Conservation (phyloP, 2,797 vertebrate genomes). For the Antrozous pallidus region DNA sequence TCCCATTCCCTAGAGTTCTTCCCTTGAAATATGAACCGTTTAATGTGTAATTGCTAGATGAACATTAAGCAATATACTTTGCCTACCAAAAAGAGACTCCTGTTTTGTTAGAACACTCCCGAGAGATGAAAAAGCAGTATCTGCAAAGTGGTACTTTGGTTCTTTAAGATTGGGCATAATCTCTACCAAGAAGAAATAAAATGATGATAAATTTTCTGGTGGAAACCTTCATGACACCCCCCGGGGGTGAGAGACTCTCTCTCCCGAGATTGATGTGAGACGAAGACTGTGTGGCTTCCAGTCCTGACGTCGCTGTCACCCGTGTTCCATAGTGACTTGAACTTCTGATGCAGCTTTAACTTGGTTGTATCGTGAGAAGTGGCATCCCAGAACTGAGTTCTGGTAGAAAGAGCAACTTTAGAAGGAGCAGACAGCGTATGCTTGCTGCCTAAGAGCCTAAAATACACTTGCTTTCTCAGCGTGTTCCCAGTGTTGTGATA, state of each 20-base stretch:
- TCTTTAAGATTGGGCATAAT: slow-evolving; percentile 64
- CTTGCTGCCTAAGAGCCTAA: slow-evolving; percentile 55
- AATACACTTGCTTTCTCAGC: slow-evolving; percentile 57
- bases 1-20: slow-evolving; percentile 72
- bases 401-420: slow-evolving; percentile 39
- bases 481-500: slow-evolving; percentile 40
- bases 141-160: slow-evolving; percentile 45
- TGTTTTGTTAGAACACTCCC: slow-evolving; percentile 67
- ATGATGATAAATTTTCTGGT: background rate
- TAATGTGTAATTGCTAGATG: slow-evolving; percentile 73
- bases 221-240: background rate
- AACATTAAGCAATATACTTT: slow-evolving; percentile 73
- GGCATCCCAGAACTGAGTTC: slow-evolving; percentile 18
- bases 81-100: slow-evolving; percentile 70
- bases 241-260: background rate
- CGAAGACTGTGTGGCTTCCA: background rate
- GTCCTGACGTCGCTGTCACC: background rate
- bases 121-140: slow-evolving; percentile 61
- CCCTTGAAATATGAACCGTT: slow-evolving; percentile 72
- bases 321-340: background rate
- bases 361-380: background rate
- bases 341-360: slow-evolving; percentile 19
- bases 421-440: slow-evolving; percentile 44
- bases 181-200: slow-evolving; percentile 28
- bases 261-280: background rate